phyloP scores from a whole-genome alignment of 2,113 vertebrate species.

The Steatornis caripensis region DNA sequence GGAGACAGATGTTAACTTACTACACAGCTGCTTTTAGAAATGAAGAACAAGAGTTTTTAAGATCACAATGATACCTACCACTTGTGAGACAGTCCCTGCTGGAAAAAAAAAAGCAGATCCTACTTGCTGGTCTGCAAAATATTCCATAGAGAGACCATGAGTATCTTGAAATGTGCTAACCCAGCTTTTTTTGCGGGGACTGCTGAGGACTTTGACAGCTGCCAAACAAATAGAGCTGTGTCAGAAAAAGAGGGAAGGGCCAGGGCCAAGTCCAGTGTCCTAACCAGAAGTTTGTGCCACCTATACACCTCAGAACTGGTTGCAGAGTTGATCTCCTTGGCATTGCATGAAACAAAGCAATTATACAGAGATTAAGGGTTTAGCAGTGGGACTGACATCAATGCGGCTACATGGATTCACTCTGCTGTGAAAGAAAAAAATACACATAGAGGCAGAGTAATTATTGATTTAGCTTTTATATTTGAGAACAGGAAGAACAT shows the following conservation, averaged over 20 bases:
- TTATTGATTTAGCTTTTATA: slow-evolving; percentile 28
- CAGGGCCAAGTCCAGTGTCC: not conserved
- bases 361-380: not conserved
- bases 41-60: not conserved
- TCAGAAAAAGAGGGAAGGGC: not conserved
- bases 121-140: not conserved
- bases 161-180: not conserved
- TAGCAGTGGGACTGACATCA: not conserved
- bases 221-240: not conserved
- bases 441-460: not conserved
- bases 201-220: not conserved
- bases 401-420: not conserved
- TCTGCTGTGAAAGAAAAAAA: not conserved
- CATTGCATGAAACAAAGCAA: not conserved
- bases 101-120: not conserved
- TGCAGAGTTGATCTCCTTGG: not conserved
- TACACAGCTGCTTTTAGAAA: not conserved
- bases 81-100: not conserved
- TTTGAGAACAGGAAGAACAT: slow-evolving; percentile 7
- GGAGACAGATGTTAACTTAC: not conserved
- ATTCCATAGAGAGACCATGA: not conserved
- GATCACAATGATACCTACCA: not conserved
- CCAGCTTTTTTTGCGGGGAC: not conserved
- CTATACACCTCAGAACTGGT: not conserved
- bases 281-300: not conserved